A percentile compares a stretch with the other conserved stretches of the same genome.
Conservation (phyloP, 1,140 invertebrate genomes). For the Zaprionus capensis region DNA sequence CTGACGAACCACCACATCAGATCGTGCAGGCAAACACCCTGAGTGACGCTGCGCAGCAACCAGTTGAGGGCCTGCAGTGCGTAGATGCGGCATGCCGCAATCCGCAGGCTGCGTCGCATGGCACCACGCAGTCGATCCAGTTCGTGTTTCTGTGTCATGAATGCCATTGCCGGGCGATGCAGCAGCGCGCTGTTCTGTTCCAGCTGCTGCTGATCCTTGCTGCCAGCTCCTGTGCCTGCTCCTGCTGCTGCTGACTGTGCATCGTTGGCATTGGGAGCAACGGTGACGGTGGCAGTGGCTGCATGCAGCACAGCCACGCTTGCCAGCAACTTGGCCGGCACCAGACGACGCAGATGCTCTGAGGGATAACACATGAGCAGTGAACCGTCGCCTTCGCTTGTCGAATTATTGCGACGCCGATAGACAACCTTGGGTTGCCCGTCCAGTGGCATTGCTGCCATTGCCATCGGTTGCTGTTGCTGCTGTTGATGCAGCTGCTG, state of each 20-base stretch:
- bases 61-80: slow-evolving; percentile 95
- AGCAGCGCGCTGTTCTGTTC: slow-evolving; percentile 81
- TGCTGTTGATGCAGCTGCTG: slow-evolving; percentile 31
- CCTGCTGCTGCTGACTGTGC: neutral
- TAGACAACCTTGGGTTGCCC: slow-evolving; percentile 77
- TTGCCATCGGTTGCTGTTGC: slow-evolving; percentile 22
- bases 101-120: slow-evolving; percentile 93
- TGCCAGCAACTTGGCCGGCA: slow-evolving; percentile 84
- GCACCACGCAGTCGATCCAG: slow-evolving; percentile 90
- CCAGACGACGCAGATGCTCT: slow-evolving; percentile 89
- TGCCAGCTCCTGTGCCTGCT: neutral
- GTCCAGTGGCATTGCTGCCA: slow-evolving; percentile 19
- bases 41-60: slow-evolving; percentile 95
- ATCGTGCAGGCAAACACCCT: slow-evolving; percentile 95
- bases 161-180: slow-evolving; percentile 91
- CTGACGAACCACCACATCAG: slow-evolving; percentile 97
- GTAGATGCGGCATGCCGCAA: slow-evolving; percentile 93
- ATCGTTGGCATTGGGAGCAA: slow-evolving; percentile 30
- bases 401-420: slow-evolving; percentile 76
- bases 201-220: slow-evolving; percentile 15
- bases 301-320: slow-evolving; percentile 61
- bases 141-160: slow-evolving; percentile 94
- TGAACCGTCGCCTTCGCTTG: slow-evolving; percentile 86
- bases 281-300: neutral
- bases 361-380: slow-evolving; percentile 93